These are phyloP conservation scores for Tubiluchus corallicola DNA, from an alignment of 2,888 invertebrate species.

Conservation along the genomic window DNA sequence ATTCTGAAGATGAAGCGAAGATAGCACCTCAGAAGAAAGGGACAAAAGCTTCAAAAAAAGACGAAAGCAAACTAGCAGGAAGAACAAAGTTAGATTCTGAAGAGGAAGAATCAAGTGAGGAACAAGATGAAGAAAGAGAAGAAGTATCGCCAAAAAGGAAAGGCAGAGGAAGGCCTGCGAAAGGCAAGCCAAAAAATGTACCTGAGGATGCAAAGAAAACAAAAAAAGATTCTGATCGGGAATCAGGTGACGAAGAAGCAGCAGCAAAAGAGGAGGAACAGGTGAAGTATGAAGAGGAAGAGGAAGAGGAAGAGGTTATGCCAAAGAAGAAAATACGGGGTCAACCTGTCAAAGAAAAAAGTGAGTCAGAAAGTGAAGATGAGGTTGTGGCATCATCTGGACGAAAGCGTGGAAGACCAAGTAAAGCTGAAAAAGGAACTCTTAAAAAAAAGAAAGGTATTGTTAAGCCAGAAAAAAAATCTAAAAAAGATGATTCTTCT, in stretches of 20 bases:
- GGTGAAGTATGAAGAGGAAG: not conserved
- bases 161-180: not conserved
- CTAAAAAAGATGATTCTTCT: no score
- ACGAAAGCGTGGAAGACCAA: not conserved
- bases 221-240: no score
- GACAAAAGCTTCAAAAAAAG: not conserved
- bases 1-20: not conserved
- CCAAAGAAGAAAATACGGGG: not conserved
- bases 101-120: slow-evolving; percentile 3
- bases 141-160: not conserved
- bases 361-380: not conserved
- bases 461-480: not conserved
- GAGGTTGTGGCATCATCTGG: not conserved
- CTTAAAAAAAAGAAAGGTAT: not conserved
- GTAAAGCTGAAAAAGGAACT: not conserved
- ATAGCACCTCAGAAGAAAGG: not conserved
- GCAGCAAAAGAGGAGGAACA: not conserved
- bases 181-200: no score
- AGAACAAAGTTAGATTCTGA: not conserved
- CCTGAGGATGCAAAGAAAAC: no score
- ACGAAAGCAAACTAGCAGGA: not conserved
- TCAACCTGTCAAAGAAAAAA: not conserved
- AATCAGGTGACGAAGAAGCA: not conserved
- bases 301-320: slow-evolving; percentile 3
- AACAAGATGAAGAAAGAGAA: not conserved